A percentile compares a stretch with the other conserved stretches of the same genome.
Evolutionary conservation across 2,113 vertebrate species (phyloP).

Genomic region (Ivindomyrus marchei): DNA sequence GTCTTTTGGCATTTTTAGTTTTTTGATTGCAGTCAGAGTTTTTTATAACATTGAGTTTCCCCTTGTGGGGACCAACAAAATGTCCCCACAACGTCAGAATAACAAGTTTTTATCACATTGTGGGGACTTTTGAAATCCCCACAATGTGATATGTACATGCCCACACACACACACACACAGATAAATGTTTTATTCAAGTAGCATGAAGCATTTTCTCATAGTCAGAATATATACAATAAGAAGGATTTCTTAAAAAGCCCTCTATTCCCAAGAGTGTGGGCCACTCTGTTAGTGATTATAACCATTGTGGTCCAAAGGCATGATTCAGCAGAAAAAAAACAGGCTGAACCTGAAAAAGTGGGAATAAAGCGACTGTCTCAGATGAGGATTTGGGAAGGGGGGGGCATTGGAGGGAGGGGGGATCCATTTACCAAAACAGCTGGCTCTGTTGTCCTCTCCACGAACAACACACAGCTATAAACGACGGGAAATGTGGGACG

Average conservation of each 20-base stretch:
- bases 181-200: background rate
- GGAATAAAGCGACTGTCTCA: background rate
- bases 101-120: too few species aligned
- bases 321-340: conserved; percentile 35
- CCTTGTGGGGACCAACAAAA: background rate
- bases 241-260: background rate
- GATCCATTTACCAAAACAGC: background rate
- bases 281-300: background rate
- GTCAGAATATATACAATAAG: background rate
- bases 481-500: background rate
- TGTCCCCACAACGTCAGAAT: background rate
- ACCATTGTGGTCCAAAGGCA: background rate
- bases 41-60: background rate
- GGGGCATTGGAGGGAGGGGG: background rate
- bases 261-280: background rate
- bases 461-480: background rate
- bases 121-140: background rate
- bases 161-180: background rate
- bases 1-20: background rate
- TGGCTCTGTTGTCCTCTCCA: background rate
- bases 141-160: background rate
- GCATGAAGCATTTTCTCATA: background rate
- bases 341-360: background rate
- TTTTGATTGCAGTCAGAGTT: background rate
- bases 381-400: background rate